Evolutionary conservation across 1,140 invertebrate genomes (phyloP), one percentile per base, ranked within the genome.

Genomic region (Procambarus clarkii): DNA sequence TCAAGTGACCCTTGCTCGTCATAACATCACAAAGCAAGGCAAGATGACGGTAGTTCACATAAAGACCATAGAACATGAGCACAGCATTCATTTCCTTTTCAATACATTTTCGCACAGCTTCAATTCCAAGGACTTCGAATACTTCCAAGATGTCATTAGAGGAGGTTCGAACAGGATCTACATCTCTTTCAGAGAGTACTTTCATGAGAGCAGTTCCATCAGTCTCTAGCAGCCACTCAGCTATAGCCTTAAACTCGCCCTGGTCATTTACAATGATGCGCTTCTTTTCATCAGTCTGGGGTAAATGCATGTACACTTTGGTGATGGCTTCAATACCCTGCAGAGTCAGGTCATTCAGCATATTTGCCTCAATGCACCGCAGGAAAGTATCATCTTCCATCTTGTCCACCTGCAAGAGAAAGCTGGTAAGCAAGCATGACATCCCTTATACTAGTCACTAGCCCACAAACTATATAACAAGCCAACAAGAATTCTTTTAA

Each of bases 81-180:
- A 99, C 99, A 94, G 98, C 97, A 93, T 99, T 99, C 98, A 99
- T 99, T 96, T 99, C 99, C 94, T 99, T 99, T 94, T 99, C 99
- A 0, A 99, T 98, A 0, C 98, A 98, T 95, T 99, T 99, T 94
- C 99, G 97, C 3, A 99, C 99, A 95, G 99, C 99, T 95, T 99
- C 99, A 93, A 99, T 99, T 93, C 99, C 99, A 46, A 99, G 95
- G 82, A 99, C 98, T 94, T 97, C 97, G 95, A 99, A 99, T 93
- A 99, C 99, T 95, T 99, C 99, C 93, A 99, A 99, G 95, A 99
- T 99, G 94, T 99, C 99, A 95, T 99, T 99, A 94, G 98, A 99
- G 93, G 98, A 98, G 2, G 99, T 99, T 92, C 99, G 95, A 3
- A 98, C 97, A 5, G 99, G 98, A 95, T 99, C 99, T 0, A 99